phyloP scores from a whole-genome alignment of 1,140 invertebrate genomes.

The Drosophila prosaltans region DNA sequence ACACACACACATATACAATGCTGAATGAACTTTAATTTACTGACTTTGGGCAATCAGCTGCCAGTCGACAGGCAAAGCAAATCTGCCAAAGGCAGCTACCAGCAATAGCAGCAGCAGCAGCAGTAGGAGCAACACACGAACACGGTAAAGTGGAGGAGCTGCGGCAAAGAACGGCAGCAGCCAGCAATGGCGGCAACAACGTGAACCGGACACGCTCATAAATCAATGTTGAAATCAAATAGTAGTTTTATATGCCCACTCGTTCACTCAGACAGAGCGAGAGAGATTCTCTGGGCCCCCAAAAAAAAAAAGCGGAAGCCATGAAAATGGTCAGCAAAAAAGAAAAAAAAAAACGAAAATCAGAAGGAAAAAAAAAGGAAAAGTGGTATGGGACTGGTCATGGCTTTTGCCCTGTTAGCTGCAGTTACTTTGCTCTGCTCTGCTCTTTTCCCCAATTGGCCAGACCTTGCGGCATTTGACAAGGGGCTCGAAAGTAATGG shows the following conservation, averaged over 20 bases:
- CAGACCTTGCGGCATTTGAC: conserved; percentile 53
- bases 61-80: conserved; percentile 64
- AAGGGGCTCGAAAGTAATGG: conserved; percentile 60
- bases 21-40: conserved; percentile 78
- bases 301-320: conserved; percentile 54
- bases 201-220: conserved; percentile 79
- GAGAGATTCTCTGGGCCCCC: not conserved
- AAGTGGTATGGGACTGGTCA: not conserved
- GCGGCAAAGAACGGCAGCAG: conserved; percentile 16
- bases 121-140: conserved; percentile 33
- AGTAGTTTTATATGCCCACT: conserved; percentile 63
- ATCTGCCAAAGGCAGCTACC: conserved; percentile 65
- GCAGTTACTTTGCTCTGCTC: not conserved
- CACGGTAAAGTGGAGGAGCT: conserved; percentile 30
- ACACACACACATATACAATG: conserved; percentile 29
- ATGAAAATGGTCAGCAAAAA: conserved; percentile 69
- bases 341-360: too few species aligned
- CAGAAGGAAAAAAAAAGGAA: not conserved
- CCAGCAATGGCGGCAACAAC: conserved; percentile 42
- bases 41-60: conserved; percentile 80
- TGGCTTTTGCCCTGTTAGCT: conserved; percentile 17
- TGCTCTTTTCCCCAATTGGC: not conserved
- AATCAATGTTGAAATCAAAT: conserved; percentile 82
- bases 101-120: not conserved
- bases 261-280: not conserved